Base-by-base conservation (phyloP, 2,888 invertebrate species). In the Eupithecia subfuscata region DNA sequence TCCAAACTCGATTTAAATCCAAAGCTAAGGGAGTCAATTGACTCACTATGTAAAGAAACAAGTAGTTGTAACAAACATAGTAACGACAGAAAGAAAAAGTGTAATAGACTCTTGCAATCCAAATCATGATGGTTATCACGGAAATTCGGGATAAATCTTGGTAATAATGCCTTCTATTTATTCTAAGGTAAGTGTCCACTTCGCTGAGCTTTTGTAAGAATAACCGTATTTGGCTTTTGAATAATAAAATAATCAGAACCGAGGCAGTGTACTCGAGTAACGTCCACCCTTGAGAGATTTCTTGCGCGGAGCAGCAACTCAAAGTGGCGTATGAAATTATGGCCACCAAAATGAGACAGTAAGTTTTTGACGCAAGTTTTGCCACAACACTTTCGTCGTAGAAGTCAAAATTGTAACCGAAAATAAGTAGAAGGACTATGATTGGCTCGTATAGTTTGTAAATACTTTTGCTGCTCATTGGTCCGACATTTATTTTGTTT, bases 1-100 rank as follows among this genome's bases (percentile, higher is more conserved):
- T 84, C 94, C 93, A 94, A 0, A 92, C 89, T 76, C 94, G 83
- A 80, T 89, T 91, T 5, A 91, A 79, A 82, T 94, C 94, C 16
- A 94, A 84, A 18, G 91, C 88, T 7, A 92, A 78, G 2, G 91
- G 83, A 0, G 90, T 88, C n/a, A 89, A 83, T 40, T 89, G 84
- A 70, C 88, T 88, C 0, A 93, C 77, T 0, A 86, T 16, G 74
- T 86, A 93, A 2, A 87, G 74, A 14, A 25, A 0, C 0, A 90
- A 73, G 34, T 82, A 69, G 0, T 83, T 77, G 30, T 84, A 90
- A 64, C 91, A 92, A 0, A 73, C 12, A 70, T 85, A 85, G 0
- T 79, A 80, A 0, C 77, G 45, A 70, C 92, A 93, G 69, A 88
- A 90, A 2, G 87, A 69, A 1, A 80, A 76, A 0, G 89, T 87